A percentile compares a stretch with the other conserved stretches of the same genome.
Conservation (phyloP, 2,888 invertebrate species). For the Teleogryllus oceanicus region DNA sequence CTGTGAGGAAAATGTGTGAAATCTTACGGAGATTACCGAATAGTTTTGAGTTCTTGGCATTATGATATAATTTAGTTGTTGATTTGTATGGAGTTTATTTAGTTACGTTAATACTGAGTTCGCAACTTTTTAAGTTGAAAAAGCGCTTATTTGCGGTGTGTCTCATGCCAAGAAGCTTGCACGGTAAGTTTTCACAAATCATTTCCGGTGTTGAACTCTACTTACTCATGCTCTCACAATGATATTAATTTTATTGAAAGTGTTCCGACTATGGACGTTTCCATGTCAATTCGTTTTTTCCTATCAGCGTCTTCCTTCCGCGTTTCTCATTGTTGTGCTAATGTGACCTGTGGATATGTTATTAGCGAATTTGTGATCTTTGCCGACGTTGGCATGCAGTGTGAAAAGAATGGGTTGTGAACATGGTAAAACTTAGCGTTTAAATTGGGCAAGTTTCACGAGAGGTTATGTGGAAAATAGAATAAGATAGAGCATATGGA, state of each 20-base stretch:
- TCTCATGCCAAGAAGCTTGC: slow-evolving; percentile 33
- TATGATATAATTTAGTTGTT: not conserved
- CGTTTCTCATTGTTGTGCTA: too few species aligned
- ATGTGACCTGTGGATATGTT: too few species aligned
- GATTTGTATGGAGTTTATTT: not conserved
- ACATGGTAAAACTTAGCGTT: too few species aligned
- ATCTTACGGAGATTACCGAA: not conserved
- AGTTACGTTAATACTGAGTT: not conserved
- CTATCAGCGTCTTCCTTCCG: too few species aligned
- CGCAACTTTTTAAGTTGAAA: not conserved
- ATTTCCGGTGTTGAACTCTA: slow-evolving; percentile 34
- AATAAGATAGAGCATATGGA: too few species aligned
- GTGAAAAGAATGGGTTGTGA: too few species aligned
- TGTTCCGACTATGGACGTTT: too few species aligned
- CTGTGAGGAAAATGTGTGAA: slow-evolving; percentile 1
- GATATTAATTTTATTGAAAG: slow-evolving; percentile 5
- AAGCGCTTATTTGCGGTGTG: slow-evolving; percentile 26
- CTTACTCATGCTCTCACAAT: not conserved
- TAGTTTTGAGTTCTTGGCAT: not conserved
- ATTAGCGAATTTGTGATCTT: too few species aligned
- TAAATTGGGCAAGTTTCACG: too few species aligned
- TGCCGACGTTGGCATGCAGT: too few species aligned
- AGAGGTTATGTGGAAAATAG: too few species aligned
- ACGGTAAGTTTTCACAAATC: slow-evolving; percentile 35
- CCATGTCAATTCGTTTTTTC: too few species aligned